phyloP scores from a whole-genome alignment of 2,113 vertebrate genomes.

The Carlito syrichta region DNA sequence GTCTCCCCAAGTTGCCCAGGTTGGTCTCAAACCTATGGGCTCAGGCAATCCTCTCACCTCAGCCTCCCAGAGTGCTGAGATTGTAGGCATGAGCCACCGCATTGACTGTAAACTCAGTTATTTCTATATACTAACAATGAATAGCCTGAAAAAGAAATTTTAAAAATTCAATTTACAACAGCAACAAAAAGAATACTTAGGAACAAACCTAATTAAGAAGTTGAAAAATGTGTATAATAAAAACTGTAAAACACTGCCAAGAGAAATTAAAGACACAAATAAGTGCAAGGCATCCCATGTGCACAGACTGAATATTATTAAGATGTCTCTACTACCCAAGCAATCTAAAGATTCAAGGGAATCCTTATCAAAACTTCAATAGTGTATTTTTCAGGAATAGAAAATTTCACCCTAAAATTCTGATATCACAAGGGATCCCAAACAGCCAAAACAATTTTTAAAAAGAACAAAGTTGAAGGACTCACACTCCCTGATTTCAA shows the following conservation, averaged over 20 bases:
- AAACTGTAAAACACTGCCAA: neutral
- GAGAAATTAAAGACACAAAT: neutral
- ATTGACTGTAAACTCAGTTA: too few species aligned
- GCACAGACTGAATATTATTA: neutral
- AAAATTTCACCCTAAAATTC: constrained; percentile 48
- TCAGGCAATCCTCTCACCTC: too few species aligned
- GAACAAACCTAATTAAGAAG: neutral
- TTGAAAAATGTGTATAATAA: neutral
- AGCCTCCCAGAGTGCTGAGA: too few species aligned
- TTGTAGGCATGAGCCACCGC: too few species aligned
- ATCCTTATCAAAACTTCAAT: neutral
- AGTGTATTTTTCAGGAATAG: neutral
- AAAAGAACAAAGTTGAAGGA: neutral
- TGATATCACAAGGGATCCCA: neutral
- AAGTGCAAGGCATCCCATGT: neutral
- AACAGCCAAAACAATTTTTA: neutral
- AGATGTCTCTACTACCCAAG: neutral
- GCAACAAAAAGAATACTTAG: neutral
- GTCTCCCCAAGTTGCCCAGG: too few species aligned
- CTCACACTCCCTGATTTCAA: neutral
- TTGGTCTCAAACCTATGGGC: too few species aligned
- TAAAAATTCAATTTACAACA: neutral
- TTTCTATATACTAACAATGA: neutral
- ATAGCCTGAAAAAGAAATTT: constrained; percentile 18
- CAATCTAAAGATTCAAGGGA: neutral